These are phyloP conservation scores for Chrysodeixis includens DNA, from an alignment of 2,888 invertebrate genomes.

Conservation along the genomic window DNA sequence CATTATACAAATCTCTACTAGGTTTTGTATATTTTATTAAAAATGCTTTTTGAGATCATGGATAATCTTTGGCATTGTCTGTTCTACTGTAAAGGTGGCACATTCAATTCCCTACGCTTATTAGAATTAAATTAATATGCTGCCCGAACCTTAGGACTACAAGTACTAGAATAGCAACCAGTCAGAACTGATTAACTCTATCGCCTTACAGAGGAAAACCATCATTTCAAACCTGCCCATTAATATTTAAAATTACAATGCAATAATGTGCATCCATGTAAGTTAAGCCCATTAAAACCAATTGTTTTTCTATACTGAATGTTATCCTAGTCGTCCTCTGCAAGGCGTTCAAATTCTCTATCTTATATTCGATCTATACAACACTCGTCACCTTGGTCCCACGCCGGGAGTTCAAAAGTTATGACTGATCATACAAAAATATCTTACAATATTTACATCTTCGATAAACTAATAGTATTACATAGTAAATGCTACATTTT, in stretches of 20 bases:
- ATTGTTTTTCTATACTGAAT: too few relatives aligned
- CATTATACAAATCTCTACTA: constrained; percentile 38
- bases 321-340: constrained; percentile 7
- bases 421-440: constrained; percentile 50
- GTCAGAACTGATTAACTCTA: constrained; percentile 45
- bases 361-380: not conserved
- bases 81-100: constrained; percentile 57
- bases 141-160: constrained; percentile 39
- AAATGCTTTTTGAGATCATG: constrained; percentile 60
- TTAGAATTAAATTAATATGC: constrained; percentile 47
- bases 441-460: constrained; percentile 58
- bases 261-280: too few relatives aligned
- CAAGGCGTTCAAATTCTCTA: constrained; percentile 23
- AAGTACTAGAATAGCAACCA: constrained; percentile 38
- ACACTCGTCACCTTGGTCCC: constrained; percentile 51
- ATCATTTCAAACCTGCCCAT: too few relatives aligned
- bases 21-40: constrained; percentile 27
- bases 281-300: too few relatives aligned
- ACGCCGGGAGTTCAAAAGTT: constrained; percentile 38
- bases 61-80: constrained; percentile 56
- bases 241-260: too few relatives aligned
- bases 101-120: constrained; percentile 49
- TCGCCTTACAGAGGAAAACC: constrained; percentile 25
- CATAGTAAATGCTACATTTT: constrained; percentile 37
- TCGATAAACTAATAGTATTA: constrained; percentile 23